These are phyloP conservation scores for Trachops cirrhosus DNA, from an alignment of 2,797 vertebrate species.

Conservation along the genomic window DNA sequence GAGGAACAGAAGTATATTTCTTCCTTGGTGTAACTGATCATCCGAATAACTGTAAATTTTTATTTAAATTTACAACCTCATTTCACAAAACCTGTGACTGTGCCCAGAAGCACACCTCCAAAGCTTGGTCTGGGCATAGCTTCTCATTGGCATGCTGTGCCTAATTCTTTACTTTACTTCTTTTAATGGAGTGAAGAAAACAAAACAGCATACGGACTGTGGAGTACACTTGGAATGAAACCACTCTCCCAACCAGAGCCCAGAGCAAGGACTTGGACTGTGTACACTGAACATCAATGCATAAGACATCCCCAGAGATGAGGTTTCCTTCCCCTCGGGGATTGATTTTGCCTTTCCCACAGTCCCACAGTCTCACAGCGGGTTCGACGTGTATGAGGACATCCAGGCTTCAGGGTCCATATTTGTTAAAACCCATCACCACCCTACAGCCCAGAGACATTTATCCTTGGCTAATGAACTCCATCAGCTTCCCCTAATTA, in stretches of 20 bases:
- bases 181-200: constrained; percentile 58
- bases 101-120: constrained; percentile 71
- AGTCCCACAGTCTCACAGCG: constrained; percentile 77
- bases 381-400: constrained; percentile 85
- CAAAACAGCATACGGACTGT: constrained; percentile 37
- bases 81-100: constrained; percentile 69
- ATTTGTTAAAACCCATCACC: constrained; percentile 76
- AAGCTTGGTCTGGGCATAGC: constrained; percentile 45
- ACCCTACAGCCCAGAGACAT: constrained; percentile 78
- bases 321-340: constrained; percentile 65
- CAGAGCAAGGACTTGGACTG: constrained; percentile 68
- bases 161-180: not conserved
- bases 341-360: constrained; percentile 71
- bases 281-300: constrained; percentile 74
- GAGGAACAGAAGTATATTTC: constrained; percentile 79
- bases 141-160: constrained; percentile 71
- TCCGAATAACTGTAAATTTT: constrained; percentile 81
- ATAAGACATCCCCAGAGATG: constrained; percentile 68
- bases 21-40: constrained; percentile 77
- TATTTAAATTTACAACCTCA: constrained; percentile 73
- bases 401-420: constrained; percentile 81
- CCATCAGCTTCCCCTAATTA: constrained; percentile 91
- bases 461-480: constrained; percentile 87
- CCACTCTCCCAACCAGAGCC: constrained; percentile 78
- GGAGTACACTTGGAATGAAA: constrained; percentile 70